Conservation (phyloP, 2,113 vertebrate genomes). For the Gobio gobio region DNA sequence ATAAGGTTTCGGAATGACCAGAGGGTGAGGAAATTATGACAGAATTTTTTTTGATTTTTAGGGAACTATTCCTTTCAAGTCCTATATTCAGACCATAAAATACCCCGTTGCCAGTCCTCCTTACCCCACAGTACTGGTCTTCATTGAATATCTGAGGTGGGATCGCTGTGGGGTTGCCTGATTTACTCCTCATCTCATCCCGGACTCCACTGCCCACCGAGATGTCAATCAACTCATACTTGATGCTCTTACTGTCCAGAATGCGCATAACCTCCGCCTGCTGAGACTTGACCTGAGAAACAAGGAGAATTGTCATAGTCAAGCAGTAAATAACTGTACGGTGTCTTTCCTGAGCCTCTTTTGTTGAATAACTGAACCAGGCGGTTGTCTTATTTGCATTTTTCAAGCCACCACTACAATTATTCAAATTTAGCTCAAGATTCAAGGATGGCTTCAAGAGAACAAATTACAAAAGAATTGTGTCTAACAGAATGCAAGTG, state of each 20-base stretch:
- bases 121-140: slow-evolving; percentile 94
- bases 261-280: slow-evolving; percentile 91
- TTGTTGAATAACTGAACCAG: neutral
- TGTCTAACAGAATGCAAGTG: neutral
- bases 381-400: neutral
- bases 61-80: neutral
- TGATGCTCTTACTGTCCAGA: slow-evolving; percentile 91
- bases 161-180: slow-evolving; percentile 85
- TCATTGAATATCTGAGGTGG: slow-evolving; percentile 96
- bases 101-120: slow-evolving; percentile 34
- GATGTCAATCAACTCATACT: slow-evolving; percentile 92
- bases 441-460: neutral
- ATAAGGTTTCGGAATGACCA: neutral
- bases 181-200: slow-evolving; percentile 90
- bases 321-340: neutral
- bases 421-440: neutral
- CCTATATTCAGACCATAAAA: neutral
- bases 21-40: neutral
- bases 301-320: neutral
- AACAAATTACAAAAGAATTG: neutral
- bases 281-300: slow-evolving; percentile 89
- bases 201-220: slow-evolving; percentile 86
- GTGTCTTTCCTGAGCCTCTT: neutral
- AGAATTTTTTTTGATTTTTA: neutral
- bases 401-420: neutral